These are phyloP conservation scores for Boloria selene DNA, from an alignment of 2,888 invertebrate species.

Conservation along the genomic window DNA sequence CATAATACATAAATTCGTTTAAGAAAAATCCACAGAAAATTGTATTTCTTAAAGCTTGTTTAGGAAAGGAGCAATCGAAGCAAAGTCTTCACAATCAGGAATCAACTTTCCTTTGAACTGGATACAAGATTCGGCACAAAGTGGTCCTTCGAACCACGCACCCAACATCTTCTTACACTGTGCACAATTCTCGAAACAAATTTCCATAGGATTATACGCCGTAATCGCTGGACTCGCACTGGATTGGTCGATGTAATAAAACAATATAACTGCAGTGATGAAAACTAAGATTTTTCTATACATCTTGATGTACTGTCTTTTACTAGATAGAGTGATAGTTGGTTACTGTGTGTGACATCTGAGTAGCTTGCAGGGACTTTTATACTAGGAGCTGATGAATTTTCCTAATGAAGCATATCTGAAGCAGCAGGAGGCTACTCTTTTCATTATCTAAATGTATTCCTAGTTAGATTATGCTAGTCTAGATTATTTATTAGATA, in stretches of 20 bases:
- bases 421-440: not conserved
- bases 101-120: conserved; percentile 91
- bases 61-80: conserved; percentile 90
- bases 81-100: conserved; percentile 92
- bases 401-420: conserved; percentile 2
- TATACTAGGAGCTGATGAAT: conserved; percentile 7
- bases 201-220: conserved; percentile 83
- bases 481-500: too few relatives aligned
- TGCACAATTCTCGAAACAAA: conserved; percentile 93
- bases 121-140: conserved; percentile 92
- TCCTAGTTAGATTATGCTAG: conserved; percentile 5
- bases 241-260: not conserved
- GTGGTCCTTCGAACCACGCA: conserved; percentile 91
- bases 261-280: not conserved
- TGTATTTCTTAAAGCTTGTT: conserved; percentile 60
- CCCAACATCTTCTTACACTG: conserved; percentile 95
- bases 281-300: not conserved
- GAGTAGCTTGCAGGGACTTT: not conserved
- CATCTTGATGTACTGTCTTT: not conserved
- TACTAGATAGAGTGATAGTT: not conserved
- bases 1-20: too few relatives aligned
- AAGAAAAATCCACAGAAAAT: not conserved
- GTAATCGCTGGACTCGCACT: conserved; percentile 41
- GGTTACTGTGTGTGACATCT: not conserved
- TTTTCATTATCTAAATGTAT: conserved; percentile 13